Base-by-base conservation (phyloP, 2,113 vertebrate genomes). In the Myrmecophaga tridactyla region DNA sequence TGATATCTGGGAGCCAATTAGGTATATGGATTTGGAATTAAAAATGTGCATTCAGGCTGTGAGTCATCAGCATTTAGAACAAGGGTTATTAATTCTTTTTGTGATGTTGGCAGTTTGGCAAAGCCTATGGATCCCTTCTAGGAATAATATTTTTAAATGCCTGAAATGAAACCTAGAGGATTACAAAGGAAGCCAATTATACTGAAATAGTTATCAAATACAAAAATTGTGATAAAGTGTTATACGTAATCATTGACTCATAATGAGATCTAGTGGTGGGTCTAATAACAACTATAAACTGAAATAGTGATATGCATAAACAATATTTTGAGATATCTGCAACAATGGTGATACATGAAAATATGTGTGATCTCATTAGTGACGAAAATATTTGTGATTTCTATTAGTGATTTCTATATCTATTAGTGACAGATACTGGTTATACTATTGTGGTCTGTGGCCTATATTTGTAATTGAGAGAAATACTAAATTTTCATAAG, bases 401-500 rank as follows among this genome's bases (percentile, higher is more conserved):
- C 41, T 48, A 87, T 46, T 93, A 87, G 48, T 87, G 34, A 70
- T n/a, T n/a, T n/a, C 41, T 43, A 78, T n/a, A n/a, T n/a, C n/a
- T n/a, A n/a, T n/a, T n/a, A 80, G 62, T 65, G 48, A 80, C 48
- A 60, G 48, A 70, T 31, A 21, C 41, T 62, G 53, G 34, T 87
- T 78, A 70, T 87, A 86, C 51, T 39, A 31, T 72, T 48, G 23
- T 51, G 58, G 58, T 29, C 63, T 76, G 29, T 84, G 65, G 58
- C 62, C 36, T 83, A n/a, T 14, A 65, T 53, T 65, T 43, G 46
- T 92, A 72, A 72, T 34, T 87, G 41, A 27, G 63, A 72, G 12
- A 87, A 92, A 93, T 60, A 81, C 51, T 70, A 87, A 25, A 80
- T 62, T 86, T n/a, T 80, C 63, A 80, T 73, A 73, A 82, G 56